phyloP scores from a whole-genome alignment of 2,888 invertebrate genomes.

The Yponomeuta evonymella region DNA sequence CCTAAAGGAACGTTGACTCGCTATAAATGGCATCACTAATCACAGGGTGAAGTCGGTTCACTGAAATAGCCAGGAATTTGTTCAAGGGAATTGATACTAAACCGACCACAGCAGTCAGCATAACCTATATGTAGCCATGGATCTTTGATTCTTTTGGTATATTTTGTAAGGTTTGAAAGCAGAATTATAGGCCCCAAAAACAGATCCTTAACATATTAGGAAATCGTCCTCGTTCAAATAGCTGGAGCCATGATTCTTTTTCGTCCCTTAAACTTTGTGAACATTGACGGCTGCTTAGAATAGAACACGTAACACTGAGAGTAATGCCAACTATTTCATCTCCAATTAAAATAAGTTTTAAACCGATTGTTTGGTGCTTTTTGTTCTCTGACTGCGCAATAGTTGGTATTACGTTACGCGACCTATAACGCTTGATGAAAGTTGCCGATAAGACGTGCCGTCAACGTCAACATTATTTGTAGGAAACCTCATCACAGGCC shows the following conservation, averaged over 20 bases:
- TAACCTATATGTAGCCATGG: background rate
- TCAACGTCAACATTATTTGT: background rate
- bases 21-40: constrained; percentile 49
- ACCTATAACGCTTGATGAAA: background rate
- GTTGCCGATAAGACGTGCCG: background rate
- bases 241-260: background rate
- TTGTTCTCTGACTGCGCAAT: constrained; percentile 1
- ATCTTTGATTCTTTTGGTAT: background rate
- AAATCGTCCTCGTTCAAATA: background rate
- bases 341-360: background rate
- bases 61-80: constrained; percentile 60
- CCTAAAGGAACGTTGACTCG: constrained; percentile 29
- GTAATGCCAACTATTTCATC: constrained; percentile 1
- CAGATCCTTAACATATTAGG: too few species aligned
- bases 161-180: background rate
- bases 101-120: background rate
- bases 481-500: background rate
- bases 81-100: constrained; percentile 34
- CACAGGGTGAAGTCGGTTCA: constrained; percentile 19
- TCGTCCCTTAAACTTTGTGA: background rate
- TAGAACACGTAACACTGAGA: background rate
- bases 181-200: too few species aligned
- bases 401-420: background rate
- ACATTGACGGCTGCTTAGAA: background rate
- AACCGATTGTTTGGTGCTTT: background rate